Conservation (phyloP, 2,113 vertebrate genomes). For the Cyprinus carpio region DNA sequence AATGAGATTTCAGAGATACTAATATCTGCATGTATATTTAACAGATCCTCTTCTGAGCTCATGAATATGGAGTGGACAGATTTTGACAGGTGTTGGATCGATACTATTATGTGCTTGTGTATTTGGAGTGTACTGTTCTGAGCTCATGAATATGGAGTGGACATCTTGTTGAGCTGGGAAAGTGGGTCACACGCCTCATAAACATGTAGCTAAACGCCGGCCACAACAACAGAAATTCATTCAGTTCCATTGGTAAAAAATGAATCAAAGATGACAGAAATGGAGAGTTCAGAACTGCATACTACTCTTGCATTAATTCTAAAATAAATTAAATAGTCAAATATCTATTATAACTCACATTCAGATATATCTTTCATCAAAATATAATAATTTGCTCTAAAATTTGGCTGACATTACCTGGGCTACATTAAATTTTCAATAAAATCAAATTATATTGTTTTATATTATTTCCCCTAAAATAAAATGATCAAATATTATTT, state of each 20-base stretch:
- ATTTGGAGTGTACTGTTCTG: too few species aligned
- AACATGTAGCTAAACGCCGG: neutral
- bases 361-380: too few species aligned
- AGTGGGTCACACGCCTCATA: neutral
- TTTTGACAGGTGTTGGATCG: neutral
- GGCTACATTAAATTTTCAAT: too few species aligned
- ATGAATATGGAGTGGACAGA: neutral
- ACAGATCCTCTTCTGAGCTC: neutral
- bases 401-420: too few species aligned
- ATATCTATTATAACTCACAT: too few species aligned
- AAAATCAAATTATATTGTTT: too few species aligned
- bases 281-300: neutral
- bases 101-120: too few species aligned
- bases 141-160: neutral
- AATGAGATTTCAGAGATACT: neutral
- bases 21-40: neutral
- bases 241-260: too few species aligned
- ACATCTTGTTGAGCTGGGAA: neutral
- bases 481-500: too few species aligned
- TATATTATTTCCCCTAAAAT: too few species aligned
- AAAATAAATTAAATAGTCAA: too few species aligned
- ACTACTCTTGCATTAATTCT: neutral
- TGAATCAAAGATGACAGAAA: neutral
- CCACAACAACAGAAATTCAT: neutral
- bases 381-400: too few species aligned